Conservation (phyloP, 2,888 invertebrate genomes). For the Ormyrus rosae region DNA sequence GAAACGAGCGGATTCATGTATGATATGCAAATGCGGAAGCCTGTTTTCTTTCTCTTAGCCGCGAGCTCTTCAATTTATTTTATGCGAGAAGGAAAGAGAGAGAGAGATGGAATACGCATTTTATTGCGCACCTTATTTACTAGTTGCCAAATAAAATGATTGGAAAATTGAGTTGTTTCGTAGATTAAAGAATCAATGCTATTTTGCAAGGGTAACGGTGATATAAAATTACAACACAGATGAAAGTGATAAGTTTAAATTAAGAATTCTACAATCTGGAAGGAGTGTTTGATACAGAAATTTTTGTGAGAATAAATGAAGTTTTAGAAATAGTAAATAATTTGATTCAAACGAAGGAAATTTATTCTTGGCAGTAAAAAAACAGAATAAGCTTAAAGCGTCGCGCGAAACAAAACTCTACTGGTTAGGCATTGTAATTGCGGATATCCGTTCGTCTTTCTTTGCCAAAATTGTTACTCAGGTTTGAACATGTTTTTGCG, state of each 20-base stretch:
- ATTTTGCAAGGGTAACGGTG: no score
- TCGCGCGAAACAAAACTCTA: neutral
- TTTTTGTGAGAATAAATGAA: no score
- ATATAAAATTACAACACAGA: no score
- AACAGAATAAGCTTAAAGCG: no score
- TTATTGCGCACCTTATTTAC: neutral
- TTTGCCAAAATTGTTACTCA: neutral
- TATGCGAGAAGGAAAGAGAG: no score
- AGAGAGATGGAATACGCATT: no score
- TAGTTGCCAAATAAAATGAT: neutral
- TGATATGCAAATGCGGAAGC: neutral
- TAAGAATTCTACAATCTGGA: no score
- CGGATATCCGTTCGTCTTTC: neutral
- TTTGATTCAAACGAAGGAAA: no score
- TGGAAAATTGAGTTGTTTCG: slow-evolving; percentile 10
- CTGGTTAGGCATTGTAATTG: slow-evolving; percentile 15
- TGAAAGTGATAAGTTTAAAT: no score
- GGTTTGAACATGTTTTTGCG: slow-evolving; percentile 25
- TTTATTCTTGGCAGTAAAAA: no score
- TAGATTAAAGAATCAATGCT: neutral
- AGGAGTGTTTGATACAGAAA: no score
- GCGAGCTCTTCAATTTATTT: slow-evolving; percentile 7
- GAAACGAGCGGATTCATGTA: neutral
- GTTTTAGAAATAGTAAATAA: no score
- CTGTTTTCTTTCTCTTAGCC: neutral